phyloP scores from a whole-genome alignment of 2,797 vertebrate genomes.

The Toxotes lorentzi region DNA sequence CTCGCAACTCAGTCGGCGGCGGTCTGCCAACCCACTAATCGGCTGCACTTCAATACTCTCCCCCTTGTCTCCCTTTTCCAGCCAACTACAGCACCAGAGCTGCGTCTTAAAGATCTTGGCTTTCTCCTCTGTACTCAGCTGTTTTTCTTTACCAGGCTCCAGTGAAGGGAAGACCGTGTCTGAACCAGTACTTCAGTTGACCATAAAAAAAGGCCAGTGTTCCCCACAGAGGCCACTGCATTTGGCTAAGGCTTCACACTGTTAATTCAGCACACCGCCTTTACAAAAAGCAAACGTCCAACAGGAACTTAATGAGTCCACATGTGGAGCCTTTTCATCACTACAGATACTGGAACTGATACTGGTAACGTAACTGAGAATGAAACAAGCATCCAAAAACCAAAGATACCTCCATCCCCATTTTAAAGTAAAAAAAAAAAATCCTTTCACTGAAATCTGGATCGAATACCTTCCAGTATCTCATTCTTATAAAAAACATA shows the following conservation, averaged over 20 bases:
- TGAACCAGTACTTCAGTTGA: constrained; percentile 29
- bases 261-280: background rate
- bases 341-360: constrained; percentile 12
- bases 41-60: constrained; percentile 33
- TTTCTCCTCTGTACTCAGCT: constrained; percentile 44
- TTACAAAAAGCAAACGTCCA: background rate
- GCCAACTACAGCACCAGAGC: constrained; percentile 36
- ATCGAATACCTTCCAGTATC: background rate
- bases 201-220: constrained; percentile 29
- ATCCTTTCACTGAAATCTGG: background rate
- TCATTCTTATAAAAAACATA: background rate
- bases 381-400: constrained; percentile 15
- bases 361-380: constrained; percentile 7
- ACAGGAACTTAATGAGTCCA: background rate
- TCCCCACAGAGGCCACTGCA: constrained; percentile 5
- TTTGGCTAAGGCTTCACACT: background rate
- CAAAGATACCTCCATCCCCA: background rate
- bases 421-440: background rate
- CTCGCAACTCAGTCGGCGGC: constrained; percentile 58
- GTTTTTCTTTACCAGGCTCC: constrained; percentile 56
- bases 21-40: constrained; percentile 37
- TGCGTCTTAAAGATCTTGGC: constrained; percentile 25
- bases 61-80: constrained; percentile 33
- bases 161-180: constrained; percentile 13
- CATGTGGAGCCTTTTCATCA: background rate